These are phyloP conservation scores for Brachionus angularis DNA, from an alignment of 1,140 invertebrate genomes.

Conservation along the genomic window DNA sequence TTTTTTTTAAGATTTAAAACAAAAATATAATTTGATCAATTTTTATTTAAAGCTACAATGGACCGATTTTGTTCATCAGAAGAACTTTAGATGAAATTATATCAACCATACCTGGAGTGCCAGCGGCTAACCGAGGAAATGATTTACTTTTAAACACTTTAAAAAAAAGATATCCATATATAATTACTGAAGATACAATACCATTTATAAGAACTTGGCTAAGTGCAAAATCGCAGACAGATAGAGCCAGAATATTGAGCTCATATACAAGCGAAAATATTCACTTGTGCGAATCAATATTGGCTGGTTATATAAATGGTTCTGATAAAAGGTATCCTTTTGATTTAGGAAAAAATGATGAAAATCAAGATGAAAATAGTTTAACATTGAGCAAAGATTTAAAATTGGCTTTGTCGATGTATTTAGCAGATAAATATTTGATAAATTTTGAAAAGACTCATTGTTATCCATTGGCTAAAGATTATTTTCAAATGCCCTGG, in stretches of 20 bases:
- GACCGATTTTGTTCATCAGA: constrained; percentile 73
- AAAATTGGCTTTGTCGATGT: constrained; percentile 40
- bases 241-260: constrained; percentile 8
- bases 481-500: constrained; percentile 68
- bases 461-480: constrained; percentile 71
- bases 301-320: background rate
- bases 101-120: constrained; percentile 60
- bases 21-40: background rate
- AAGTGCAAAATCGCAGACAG: background rate
- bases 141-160: constrained; percentile 71
- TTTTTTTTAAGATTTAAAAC: background rate
- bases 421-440: constrained; percentile 66
- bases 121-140: constrained; percentile 79
- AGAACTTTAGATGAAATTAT: constrained; percentile 84
- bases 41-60: constrained; percentile 60
- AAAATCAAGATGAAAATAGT: background rate
- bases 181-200: constrained; percentile 63
- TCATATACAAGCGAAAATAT: constrained; percentile 14
- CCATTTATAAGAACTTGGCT: constrained; percentile 48
- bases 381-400: constrained; percentile 5
- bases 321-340: background rate
- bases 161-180: constrained; percentile 60
- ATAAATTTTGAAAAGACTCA: constrained; percentile 79
- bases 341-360: background rate
- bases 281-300: background rate